Evolutionary conservation across 2,888 invertebrate species (phyloP).

Genomic region (Dasysyrphus albostriatus): DNA sequence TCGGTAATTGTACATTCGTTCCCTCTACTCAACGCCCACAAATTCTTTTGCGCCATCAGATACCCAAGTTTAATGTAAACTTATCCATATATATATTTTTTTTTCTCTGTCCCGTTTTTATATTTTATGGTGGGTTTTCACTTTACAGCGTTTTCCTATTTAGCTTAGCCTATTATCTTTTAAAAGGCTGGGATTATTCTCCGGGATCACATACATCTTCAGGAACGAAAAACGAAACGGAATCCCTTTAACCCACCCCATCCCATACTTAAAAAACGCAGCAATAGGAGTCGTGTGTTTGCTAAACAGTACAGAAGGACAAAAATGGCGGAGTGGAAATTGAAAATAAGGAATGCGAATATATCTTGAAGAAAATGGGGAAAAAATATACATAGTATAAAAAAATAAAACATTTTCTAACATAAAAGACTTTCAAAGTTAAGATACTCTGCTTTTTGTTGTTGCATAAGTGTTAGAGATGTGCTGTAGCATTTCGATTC

Average conservation of each 20-base stretch:
- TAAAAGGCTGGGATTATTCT: constrained; percentile 73
- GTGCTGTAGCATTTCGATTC: constrained; percentile 61
- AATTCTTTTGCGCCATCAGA: constrained; percentile 46
- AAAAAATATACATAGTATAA: constrained; percentile 78
- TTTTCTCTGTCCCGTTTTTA: constrained; percentile 42
- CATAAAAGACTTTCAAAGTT: constrained; percentile 67
- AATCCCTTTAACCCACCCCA: constrained; percentile 61
- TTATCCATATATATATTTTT: neutral
- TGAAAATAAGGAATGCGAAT: constrained; percentile 70
- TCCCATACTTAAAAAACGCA: constrained; percentile 1
- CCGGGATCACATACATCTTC: constrained; percentile 55
- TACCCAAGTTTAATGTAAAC: constrained; percentile 15
- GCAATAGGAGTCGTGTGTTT: constrained; percentile 26
- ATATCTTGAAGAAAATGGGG: constrained; percentile 77
- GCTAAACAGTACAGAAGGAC: constrained; percentile 66
- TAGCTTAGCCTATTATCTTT: constrained; percentile 76
- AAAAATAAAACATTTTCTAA: constrained; percentile 60
- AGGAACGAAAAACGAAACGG: constrained; percentile 48
- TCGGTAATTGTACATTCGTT: neutral
- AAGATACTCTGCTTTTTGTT: constrained; percentile 44
- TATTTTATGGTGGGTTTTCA: constrained; percentile 68
- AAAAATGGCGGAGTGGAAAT: constrained; percentile 71
- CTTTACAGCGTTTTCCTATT: constrained; percentile 75
- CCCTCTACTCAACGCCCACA: neutral
- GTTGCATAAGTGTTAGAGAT: constrained; percentile 47